Conservation (phyloP, 2,797 vertebrate genomes). For the Schizothorax lantsangensis region DNA sequence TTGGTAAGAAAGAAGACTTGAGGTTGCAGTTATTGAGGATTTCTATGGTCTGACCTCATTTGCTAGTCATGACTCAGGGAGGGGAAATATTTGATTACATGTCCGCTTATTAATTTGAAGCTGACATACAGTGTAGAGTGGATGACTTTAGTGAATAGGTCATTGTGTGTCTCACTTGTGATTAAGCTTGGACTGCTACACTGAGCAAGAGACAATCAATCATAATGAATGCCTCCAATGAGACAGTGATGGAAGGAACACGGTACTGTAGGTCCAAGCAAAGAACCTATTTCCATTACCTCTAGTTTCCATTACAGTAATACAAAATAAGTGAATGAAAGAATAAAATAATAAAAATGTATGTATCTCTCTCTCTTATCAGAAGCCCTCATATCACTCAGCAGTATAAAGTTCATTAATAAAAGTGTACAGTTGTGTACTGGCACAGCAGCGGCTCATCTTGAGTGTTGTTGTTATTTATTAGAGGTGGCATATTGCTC, state of each 20-base stretch:
- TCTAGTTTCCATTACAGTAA: background rate
- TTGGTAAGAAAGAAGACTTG: background rate
- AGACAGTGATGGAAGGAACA: background rate
- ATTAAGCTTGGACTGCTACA: slow-evolving; percentile 60
- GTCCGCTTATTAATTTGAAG: slow-evolving; percentile 58
- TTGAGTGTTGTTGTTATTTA: background rate
- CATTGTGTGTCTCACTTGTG: slow-evolving; percentile 41
- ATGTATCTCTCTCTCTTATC: too few relatives aligned
- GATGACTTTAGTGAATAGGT: slow-evolving; percentile 55
- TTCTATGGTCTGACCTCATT: slow-evolving; percentile 49
- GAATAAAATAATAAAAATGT: background rate
- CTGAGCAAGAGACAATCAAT: slow-evolving; percentile 56
- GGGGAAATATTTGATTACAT: slow-evolving; percentile 51
- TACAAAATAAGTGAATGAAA: background rate
- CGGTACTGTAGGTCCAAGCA: background rate
- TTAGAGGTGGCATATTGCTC: background rate
- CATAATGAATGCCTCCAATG: slow-evolving; percentile 55
- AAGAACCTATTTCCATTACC: background rate
- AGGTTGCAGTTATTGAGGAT: slow-evolving; percentile 34
- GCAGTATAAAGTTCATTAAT: background rate
- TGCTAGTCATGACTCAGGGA: slow-evolving; percentile 33
- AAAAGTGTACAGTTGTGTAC: background rate
- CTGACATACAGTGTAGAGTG: slow-evolving; percentile 33
- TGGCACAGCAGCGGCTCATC: background rate
- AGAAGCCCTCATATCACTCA: background rate